phyloP scores from a whole-genome alignment of 2,797 vertebrate genomes.

The Sebastes nivosus region DNA sequence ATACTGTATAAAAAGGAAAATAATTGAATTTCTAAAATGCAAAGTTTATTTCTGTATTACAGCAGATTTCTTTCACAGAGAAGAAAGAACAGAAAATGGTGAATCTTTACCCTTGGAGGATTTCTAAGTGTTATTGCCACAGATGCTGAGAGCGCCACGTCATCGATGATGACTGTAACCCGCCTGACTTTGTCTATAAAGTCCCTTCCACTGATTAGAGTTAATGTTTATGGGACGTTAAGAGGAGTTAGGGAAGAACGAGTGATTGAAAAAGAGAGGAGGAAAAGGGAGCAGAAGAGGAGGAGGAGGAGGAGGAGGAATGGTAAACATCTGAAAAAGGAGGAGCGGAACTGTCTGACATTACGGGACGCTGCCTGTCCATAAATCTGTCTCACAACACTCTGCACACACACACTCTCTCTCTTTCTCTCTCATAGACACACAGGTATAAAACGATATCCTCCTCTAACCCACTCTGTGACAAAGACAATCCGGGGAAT shows the following conservation, averaged over 20 bases:
- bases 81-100: background rate
- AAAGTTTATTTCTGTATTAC: background rate
- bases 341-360: conserved; percentile 52
- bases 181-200: conserved; percentile 76
- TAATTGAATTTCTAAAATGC: background rate
- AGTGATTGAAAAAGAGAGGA: conserved; percentile 36
- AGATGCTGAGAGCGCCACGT: conserved; percentile 49
- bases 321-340: conserved; percentile 59
- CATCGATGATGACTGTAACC: conserved; percentile 67
- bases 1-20: too few relatives aligned
- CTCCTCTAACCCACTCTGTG: conserved; percentile 52
- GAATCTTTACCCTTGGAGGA: conserved; percentile 56
- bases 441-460: conserved; percentile 16
- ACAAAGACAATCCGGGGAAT: conserved; percentile 70
- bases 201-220: conserved; percentile 76
- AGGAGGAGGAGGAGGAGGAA: conserved; percentile 31
- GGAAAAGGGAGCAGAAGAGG: background rate
- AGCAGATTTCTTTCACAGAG: background rate
- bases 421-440: background rate
- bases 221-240: conserved; percentile 74
- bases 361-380: conserved; percentile 63
- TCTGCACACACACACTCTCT: background rate
- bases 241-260: conserved; percentile 66
- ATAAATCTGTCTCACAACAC: conserved; percentile 72
- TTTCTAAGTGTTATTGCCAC: conserved; percentile 37